phyloP scores from a whole-genome alignment of 2,888 invertebrate species.

The Lucinisca nassula region DNA sequence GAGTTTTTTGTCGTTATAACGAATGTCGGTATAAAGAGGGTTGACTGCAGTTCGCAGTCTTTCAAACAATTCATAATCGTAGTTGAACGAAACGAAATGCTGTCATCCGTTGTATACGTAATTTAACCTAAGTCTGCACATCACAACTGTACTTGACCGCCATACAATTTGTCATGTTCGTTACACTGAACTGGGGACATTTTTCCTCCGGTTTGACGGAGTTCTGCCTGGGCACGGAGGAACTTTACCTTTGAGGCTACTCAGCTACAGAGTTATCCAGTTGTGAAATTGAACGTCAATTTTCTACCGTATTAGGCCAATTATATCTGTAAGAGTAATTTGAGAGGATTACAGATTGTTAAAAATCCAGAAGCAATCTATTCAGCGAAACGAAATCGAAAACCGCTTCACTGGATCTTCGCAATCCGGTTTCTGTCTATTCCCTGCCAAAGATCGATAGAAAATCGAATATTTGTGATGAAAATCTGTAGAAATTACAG shows the following conservation, averaged over 20 bases:
- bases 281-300: constrained; percentile 32
- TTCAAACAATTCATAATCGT: too few species aligned
- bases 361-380: not conserved
- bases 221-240: constrained; percentile 45
- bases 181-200: not conserved
- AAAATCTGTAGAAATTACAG: not conserved
- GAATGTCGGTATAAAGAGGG: too few species aligned
- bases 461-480: not conserved
- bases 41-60: too few species aligned
- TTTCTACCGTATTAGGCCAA: not conserved
- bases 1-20: too few species aligned
- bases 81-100: too few species aligned
- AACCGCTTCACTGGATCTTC: not conserved
- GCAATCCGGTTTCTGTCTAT: not conserved
- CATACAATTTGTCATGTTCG: too few species aligned
- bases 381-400: constrained; percentile 11
- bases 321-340: constrained; percentile 8
- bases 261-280: constrained; percentile 32
- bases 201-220: not conserved
- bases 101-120: too few species aligned
- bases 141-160: too few species aligned
- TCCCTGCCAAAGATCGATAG: not conserved
- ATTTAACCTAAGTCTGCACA: too few species aligned
- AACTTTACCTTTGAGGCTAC: constrained; percentile 48
- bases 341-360: constrained; percentile 13